These are phyloP conservation scores for Pyrgilauda ruficollis DNA, from an alignment of 2,113 vertebrate species.

Conservation along the genomic window DNA sequence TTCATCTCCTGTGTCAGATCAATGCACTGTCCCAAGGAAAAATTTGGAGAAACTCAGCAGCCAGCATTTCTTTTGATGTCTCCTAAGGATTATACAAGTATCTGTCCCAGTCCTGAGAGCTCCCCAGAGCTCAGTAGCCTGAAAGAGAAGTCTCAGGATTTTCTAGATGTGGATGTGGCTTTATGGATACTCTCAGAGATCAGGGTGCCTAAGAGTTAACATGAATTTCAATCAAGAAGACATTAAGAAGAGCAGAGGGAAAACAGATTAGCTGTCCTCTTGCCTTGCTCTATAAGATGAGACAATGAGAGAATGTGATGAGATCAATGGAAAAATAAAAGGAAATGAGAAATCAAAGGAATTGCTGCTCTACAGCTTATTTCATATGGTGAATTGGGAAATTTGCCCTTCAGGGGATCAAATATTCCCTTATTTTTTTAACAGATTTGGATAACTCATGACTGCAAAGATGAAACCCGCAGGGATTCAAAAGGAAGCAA, in stretches of 20 bases:
- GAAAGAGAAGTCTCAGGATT: not conserved
- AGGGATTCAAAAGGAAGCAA: not conserved
- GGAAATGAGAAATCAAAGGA: slow-evolving; percentile 49
- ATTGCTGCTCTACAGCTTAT: slow-evolving; percentile 6
- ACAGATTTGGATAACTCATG: not conserved
- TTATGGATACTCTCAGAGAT: not conserved
- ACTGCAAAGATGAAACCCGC: not conserved
- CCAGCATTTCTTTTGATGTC: not conserved
- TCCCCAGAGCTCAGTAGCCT: not conserved
- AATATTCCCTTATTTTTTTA: slow-evolving; percentile 25
- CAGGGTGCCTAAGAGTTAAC: not conserved
- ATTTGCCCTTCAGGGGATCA: not conserved
- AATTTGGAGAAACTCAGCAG: not conserved
- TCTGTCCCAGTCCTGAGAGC: not conserved
- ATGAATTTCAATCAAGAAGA: slow-evolving; percentile 8
- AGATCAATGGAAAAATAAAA: slow-evolving; percentile 47
- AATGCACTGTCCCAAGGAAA: not conserved
- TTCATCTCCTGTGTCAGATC: not conserved
- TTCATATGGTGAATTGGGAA: not conserved
- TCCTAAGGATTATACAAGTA: not conserved
- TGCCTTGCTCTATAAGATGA: not conserved
- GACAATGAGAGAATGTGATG: not conserved
- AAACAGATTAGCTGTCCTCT: slow-evolving; percentile 33
- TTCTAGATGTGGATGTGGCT: not conserved
- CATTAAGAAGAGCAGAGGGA: slow-evolving; percentile 34